Base-by-base conservation (phyloP, 53 echinoderm and acorn worm genomes). In the Pentamera pediparva region DNA sequence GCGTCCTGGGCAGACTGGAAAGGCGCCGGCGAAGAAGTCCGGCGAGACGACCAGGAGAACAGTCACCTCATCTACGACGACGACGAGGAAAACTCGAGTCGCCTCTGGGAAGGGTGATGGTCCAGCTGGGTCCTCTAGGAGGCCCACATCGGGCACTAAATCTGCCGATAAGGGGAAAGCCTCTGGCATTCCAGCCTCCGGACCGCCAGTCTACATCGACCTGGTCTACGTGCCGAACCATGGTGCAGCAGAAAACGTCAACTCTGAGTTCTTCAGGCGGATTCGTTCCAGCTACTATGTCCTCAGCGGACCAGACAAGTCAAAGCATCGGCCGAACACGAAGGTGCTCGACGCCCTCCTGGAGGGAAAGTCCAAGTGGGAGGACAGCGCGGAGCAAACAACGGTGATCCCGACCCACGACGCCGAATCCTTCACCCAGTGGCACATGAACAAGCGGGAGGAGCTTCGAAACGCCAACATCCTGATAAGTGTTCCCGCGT, bases 341-440 rank as follows among this genome's bases (percentile, higher is more conserved):
- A 41, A 61, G 21, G 84, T 98, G 30, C 33, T 98, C 41, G 91
- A 98, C 38, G 83, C 91, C 25, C 83, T 98, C n/a, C 84, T 98
- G 20, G 91, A 98, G 39, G 98, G 86, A 0, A 91, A 88, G 64
- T 36, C 75, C 36, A 88, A 89, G 56, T 98, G 98, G 98, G 91
- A 98, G 49, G 89, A 98, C 30, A 37, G 70, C 0, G 89, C 87
- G 40, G 81, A 81, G 30, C 83, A 86, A 52, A 76, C 91, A 29
- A 92, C 83, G 1, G 80, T 98, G 52, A 98, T 98, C 50, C 92
- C 98, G 55, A 98, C 98, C 18, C 89, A 98, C 41, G 98, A 91
- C 79, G 86, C 83, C 35, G 49, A 62, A 37, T 41, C 59, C 30
- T 74, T 98, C 21, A 82, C 81, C n/a, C 89, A 98, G 21, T 98